Conservation (phyloP, 2,113 vertebrate species). For the Peromyscus leucopus region DNA sequence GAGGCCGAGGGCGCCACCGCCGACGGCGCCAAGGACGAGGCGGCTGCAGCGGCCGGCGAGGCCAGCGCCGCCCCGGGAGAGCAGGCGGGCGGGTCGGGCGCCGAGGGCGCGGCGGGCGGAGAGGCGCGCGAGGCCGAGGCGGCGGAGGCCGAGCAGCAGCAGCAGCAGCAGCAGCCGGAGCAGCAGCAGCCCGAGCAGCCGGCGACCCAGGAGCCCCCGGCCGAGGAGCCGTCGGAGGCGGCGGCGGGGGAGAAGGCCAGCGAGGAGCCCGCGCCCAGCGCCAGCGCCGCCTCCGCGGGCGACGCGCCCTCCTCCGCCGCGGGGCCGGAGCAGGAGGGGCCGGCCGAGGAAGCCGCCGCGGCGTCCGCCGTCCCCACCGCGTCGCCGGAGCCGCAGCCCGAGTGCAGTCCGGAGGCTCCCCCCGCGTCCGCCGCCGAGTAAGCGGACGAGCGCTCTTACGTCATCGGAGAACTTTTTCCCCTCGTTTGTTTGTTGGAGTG, state of each 20-base stretch:
- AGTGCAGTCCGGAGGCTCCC: constrained; percentile 91
- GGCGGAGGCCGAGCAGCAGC: constrained; percentile 72
- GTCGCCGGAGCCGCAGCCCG: constrained; percentile 88
- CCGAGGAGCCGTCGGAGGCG: constrained; percentile 80
- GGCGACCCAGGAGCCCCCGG: constrained; percentile 60
- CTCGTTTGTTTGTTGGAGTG: constrained; percentile 94
- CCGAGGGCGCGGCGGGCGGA: constrained; percentile 86
- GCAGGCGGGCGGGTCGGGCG: constrained; percentile 76
- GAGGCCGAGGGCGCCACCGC: constrained; percentile 90
- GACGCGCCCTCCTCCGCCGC: constrained; percentile 80
- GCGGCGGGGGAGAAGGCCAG: constrained; percentile 81
- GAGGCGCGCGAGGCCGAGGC: constrained; percentile 86
- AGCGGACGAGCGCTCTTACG: constrained; percentile 11
- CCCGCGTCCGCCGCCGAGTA: constrained; percentile 90
- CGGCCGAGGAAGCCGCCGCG: constrained; percentile 81
- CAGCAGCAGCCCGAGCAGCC: constrained; percentile 79
- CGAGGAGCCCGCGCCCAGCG: constrained; percentile 77
- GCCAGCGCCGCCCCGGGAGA: constrained; percentile 81
- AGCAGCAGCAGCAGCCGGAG: constrained; percentile 64
- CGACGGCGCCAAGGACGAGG: constrained; percentile 75
- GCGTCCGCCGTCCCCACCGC: constrained; percentile 79
- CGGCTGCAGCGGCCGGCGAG: constrained; percentile 83
- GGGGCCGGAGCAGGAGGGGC: constrained; percentile 60
- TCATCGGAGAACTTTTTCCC: constrained; percentile 91
- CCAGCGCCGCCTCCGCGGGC: neutral